Base-by-base conservation (phyloP, 1,140 invertebrate genomes). In the Hycleus phaleratus region DNA sequence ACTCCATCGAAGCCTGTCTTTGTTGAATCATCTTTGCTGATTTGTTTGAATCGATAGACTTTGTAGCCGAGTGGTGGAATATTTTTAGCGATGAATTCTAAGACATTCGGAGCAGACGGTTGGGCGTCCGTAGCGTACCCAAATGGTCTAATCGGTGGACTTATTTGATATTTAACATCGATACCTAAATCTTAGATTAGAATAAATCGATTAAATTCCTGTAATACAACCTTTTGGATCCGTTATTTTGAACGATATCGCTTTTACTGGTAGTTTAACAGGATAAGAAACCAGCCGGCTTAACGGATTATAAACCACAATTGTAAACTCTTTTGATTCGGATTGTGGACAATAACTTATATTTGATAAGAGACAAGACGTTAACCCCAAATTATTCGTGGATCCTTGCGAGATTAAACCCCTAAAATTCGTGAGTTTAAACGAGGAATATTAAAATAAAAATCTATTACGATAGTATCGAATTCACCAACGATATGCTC, bases 281-380 rank as follows among this genome's bases (percentile, higher is more conserved):
- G 81, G 83, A 40, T 79, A 73, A 8, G 78, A 76, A 0, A 86
- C 76, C 38, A 76, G 70, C 38, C 82, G 79, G 40, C 84, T 85
- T 4, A 88, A 62, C 0, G 91, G 88, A 73, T 96, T 97, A 69
- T 90, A 90, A 3, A 91, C 61, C 0, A 84, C 81, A 0, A 89
- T 74, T 4, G 83, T 68, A 66, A 88, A 84, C 56, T 80, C 71
- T 58, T 80, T 69, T 42, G 75, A 75, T 4, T 91, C 87, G 2
- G 83, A 80, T 11, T 78, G 64, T 70, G 57, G 59, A 56, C 83
- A 85, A 0, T 72, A 61, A 63, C 82, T 84, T 1, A 83, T 80
- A 47, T 85, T 93, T 1, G 85, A 66, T 12, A 56, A 24, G 1
- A 64, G 50, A 26, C 62, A 64, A 18, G 48, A 56, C 26, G 38